Conservation (phyloP, 1,140 invertebrate genomes). For the Drosophila watanabei region DNA sequence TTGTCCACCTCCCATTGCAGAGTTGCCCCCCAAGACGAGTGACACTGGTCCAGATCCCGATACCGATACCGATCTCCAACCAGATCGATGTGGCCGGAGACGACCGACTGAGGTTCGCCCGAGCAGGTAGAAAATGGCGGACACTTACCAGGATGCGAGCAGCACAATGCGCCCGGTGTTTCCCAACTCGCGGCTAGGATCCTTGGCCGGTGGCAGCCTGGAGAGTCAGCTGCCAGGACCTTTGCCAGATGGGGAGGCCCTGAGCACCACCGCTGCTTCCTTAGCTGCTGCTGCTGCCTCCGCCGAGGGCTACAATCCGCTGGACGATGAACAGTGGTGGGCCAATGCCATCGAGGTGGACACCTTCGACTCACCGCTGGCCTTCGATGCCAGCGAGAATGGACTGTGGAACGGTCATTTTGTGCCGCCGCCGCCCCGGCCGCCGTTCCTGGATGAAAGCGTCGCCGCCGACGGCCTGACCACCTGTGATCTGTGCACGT, state of each 20-base stretch:
- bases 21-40: slow-evolving; percentile 17
- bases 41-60: slow-evolving; percentile 18
- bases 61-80: neutral
- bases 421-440: slow-evolving; percentile 89
- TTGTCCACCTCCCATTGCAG: slow-evolving; percentile 21
- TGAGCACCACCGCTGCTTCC: slow-evolving; percentile 22
- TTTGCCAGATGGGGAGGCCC: slow-evolving; percentile 27
- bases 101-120: slow-evolving; percentile 37
- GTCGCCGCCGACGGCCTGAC: slow-evolving; percentile 89
- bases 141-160: slow-evolving; percentile 75
- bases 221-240: slow-evolving; percentile 66
- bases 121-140: slow-evolving; percentile 69
- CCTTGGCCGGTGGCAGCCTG: slow-evolving; percentile 48
- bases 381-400: slow-evolving; percentile 88
- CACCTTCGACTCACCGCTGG: slow-evolving; percentile 86
- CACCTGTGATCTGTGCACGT: slow-evolving; percentile 90
- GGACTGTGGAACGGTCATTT: slow-evolving; percentile 89
- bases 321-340: slow-evolving; percentile 82
- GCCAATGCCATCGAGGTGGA: slow-evolving; percentile 85
- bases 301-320: slow-evolving; percentile 59
- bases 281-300: neutral
- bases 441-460: slow-evolving; percentile 88
- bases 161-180: slow-evolving; percentile 79
- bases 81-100: slow-evolving; percentile 40
- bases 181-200: slow-evolving; percentile 80